Base-by-base conservation (phyloP, 1,140 invertebrate genomes). In the Drosophila watanabei region DNA sequence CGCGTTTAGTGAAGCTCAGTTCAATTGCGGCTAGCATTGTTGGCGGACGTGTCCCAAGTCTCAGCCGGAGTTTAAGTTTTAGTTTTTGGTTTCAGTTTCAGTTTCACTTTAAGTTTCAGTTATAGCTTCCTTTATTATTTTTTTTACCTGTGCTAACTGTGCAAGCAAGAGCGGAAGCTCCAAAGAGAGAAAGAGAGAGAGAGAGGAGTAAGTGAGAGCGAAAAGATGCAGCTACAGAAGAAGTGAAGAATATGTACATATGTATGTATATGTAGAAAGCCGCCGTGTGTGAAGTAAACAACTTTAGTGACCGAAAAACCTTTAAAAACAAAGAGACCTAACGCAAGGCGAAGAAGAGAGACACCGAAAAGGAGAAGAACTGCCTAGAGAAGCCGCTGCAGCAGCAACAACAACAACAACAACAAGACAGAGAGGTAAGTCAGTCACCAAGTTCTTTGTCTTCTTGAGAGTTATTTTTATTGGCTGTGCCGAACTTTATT, bases 1-100 rank as follows among this genome's bases (percentile, higher is more conserved):
- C 83, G 78, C 75, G 66, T 64, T 69, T 82, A 79, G 80, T 33
- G 49, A 91, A 91, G 88, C 88, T 91, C 88, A 91, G 88, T 91
- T 91, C 84, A 88, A 91, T 91, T 82, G 88, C 82, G 80, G 78
- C 87, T 62, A 82, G 80, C 81, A 60, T 71, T 91, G 80, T 58
- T 72, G 77, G 77, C 84, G 70, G 87, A 91, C 84, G 88, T 88
- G 88, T 88, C 57, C 72, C 52, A 69, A 69, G 58, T 39, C 20
- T 16, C 20, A 39, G 46, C 46, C 48, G 14, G 20, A 24, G 13
- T 20, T 35, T 54, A 13, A 35, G 13, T 54, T 52, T 52, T 4
- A 33, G 80, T 80, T 51, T 45, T 33, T 11, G 2, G 33, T 33
- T 11, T 14, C 20, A 28, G 13, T n/a, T 37, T 56, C 18, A 56